Evolutionary conservation across 2,888 invertebrate genomes (phyloP).

Genomic region (Parnassius mnemosyne): DNA sequence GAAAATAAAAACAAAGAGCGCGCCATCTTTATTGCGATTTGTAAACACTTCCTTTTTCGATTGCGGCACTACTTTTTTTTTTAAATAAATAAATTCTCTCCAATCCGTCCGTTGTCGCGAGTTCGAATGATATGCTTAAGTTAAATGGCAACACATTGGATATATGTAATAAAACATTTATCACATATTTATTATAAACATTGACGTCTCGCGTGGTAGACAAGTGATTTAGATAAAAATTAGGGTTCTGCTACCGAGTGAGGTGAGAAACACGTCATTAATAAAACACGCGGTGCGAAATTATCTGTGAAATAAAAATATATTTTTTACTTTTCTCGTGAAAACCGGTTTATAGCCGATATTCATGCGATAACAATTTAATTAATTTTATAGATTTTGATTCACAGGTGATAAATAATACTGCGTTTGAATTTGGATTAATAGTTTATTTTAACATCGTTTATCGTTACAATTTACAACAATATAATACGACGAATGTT

Average conservation of each 20-base stretch:
- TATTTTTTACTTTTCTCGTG: too few species aligned
- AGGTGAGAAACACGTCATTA: conserved; percentile 5
- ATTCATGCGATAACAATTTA: too few species aligned
- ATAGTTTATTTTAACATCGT: too few species aligned
- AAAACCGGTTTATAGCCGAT: too few species aligned
- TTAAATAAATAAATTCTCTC: not conserved
- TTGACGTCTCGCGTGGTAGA: conserved; percentile 45
- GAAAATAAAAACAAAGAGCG: conserved; percentile 7
- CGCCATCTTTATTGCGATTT: not conserved
- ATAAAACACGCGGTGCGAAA: too few species aligned
- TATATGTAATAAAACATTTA: conserved; percentile 23
- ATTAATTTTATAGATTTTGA: too few species aligned
- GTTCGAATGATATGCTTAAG: conserved; percentile 4
- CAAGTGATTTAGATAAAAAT: conserved; percentile 48
- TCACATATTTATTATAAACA: conserved; percentile 35
- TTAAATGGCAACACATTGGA: conserved; percentile 16
- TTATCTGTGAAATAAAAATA: too few species aligned
- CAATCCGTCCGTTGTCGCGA: conserved; percentile 6
- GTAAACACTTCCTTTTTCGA: conserved; percentile 11
- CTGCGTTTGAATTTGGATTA: too few species aligned
- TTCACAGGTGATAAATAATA: too few species aligned
- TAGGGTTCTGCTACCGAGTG: conserved; percentile 30
- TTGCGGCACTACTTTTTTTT: conserved; percentile 4
- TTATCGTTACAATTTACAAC: too few species aligned
- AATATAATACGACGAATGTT: too few species aligned